These are phyloP conservation scores for Myzus persicae DNA, from an alignment of 1,140 invertebrate genomes.

Conservation along the genomic window DNA sequence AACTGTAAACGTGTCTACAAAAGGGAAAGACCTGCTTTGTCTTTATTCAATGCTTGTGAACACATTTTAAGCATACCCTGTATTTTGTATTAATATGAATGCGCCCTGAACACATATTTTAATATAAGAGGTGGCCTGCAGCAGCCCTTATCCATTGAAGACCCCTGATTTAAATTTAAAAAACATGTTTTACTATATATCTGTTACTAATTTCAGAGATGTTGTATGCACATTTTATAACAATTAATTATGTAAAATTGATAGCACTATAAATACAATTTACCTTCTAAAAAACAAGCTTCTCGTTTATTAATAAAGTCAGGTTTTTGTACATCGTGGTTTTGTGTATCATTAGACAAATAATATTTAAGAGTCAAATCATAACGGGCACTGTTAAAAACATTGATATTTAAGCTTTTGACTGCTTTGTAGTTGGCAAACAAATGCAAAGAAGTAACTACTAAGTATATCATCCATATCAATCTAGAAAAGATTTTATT, in stretches of 20 bases:
- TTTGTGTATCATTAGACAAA: constrained; percentile 64
- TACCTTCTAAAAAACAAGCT: constrained; percentile 50
- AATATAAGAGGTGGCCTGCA: no score
- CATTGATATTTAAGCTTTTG: constrained; percentile 67
- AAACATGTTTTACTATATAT: not conserved
- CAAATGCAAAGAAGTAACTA: constrained; percentile 83
- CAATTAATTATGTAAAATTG: not conserved
- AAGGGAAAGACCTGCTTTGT: no score
- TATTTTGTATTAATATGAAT: no score
- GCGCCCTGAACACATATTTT: no score
- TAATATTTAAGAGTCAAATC: constrained; percentile 73
- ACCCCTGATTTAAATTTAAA: not conserved
- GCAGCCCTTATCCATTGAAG: no score
- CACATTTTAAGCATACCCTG: no score
- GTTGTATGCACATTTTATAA: not conserved
- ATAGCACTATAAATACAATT: not conserved
- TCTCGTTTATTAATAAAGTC: constrained; percentile 52
- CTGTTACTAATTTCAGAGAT: not conserved
- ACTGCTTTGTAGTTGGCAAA: constrained; percentile 88
- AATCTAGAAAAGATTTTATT: constrained; percentile 66
- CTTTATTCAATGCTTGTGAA: no score
- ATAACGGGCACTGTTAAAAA: constrained; percentile 82
- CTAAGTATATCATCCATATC: constrained; percentile 74
- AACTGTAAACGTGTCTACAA: not conserved
- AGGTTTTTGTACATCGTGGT: constrained; percentile 50